Evolutionary conservation across 2,888 invertebrate genomes (phyloP).

Genomic region (Melangyna quadrimaculata): DNA sequence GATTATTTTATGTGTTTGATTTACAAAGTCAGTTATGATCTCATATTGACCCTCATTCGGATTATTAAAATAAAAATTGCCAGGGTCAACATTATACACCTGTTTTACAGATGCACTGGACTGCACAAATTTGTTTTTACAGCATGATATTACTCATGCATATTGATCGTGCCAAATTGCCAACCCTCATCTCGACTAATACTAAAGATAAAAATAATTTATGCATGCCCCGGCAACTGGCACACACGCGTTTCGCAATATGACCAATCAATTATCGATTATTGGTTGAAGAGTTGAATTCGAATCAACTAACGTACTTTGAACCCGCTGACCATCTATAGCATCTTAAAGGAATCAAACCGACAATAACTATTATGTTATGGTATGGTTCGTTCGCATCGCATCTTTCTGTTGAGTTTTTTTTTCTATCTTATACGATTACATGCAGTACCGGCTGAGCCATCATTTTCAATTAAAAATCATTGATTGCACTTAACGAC

Average conservation of each 20-base stretch:
- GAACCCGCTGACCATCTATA: conserved; percentile 43
- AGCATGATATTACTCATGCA: neutral
- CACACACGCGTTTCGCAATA: conserved; percentile 19
- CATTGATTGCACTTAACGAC: conserved; percentile 70
- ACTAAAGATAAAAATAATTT: neutral
- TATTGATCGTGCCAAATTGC: neutral
- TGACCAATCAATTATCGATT: conserved; percentile 60
- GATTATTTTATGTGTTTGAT: too few relatives aligned
- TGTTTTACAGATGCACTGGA: neutral
- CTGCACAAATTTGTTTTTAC: neutral
- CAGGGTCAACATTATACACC: neutral
- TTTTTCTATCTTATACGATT: neutral
- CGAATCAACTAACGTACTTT: conserved; percentile 47
- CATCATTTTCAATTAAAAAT: conserved; percentile 70
- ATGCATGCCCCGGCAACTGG: conserved; percentile 37
- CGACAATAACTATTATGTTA: too few relatives aligned
- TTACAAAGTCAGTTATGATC: neutral
- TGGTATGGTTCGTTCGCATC: conserved; percentile 24
- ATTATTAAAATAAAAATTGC: neutral
- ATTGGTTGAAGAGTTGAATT: conserved; percentile 42
- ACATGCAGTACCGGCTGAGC: conserved; percentile 43
- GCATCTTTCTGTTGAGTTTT: conserved; percentile 7
- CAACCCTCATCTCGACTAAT: neutral
- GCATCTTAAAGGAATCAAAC: conserved; percentile 11
- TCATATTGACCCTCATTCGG: neutral